Evolutionary conservation across 2,797 vertebrate genomes (phyloP), one percentile per base, ranked within the genome.

Genomic region (Poeciliopsis infans): DNA sequence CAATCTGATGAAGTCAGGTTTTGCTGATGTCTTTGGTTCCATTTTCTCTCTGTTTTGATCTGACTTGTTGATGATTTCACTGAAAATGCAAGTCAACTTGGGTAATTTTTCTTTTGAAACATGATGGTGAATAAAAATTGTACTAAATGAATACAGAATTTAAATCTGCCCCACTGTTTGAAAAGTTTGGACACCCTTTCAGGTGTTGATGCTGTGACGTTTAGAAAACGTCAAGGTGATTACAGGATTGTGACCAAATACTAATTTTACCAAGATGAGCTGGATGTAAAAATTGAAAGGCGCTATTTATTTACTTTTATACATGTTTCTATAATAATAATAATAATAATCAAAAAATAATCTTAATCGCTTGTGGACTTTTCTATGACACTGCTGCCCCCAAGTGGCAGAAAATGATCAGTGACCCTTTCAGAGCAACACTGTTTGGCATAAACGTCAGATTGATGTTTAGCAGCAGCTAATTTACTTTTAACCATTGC

Each of bases 321-420:
- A 53, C 20, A 55, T 5, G 53, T n/a, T 55, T n/a, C 25, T n/a
- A 1, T 55, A 55, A n/a, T n/a, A 55, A 51, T 7, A 55, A 51
- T 7, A 53, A 12, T 4, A n/a, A 12, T 4, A n/a, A 53, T 49
- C 16, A 53, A 53, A 25, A 23, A 53, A 53, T 8, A 10, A 53
- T 53, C 23, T 53, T 53, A 25, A 25, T n/a, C 25, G 23, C 20
- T 25, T 68, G 36, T 0, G 3, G 66, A n/a, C 11, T 7, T 75
- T 69, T 64, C 25, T 5, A 75, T 73, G 25, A 23, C 59, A 71
- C 41, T 73, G 53, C 87, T 89, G 86, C 79, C 83, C 74, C 72
- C 79, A 79, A 51, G 79, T 89, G 87, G 81, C 4, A 25, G 47
- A 73, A 31, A 20, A 4, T 61, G 43, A 31, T 53, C 33, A 71